Base-by-base conservation (phyloP, 2,113 vertebrate species). In the human region DNA sequence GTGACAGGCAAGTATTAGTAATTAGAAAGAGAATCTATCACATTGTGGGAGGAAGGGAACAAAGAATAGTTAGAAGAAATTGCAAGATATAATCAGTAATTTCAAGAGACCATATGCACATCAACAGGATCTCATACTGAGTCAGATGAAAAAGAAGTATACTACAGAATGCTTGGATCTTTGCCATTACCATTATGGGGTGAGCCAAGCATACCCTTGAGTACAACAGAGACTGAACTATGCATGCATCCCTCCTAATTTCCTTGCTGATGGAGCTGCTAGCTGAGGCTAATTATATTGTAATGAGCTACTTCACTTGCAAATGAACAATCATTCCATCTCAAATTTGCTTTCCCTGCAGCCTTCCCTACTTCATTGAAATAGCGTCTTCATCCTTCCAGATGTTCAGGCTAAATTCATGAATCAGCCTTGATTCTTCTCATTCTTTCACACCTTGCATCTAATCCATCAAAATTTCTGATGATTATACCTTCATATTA, bases 231-330 rank as follows among this genome's bases (percentile, higher is more conserved):
- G 75, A 87, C 35, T 18, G 70, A 96, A 88, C 55, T 38, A 3
- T 35, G 22, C 27, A 14, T n/a, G 55, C 23, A 55, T 80, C 87
- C 38, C 48, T 92, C 55, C 55, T 50, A 57, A 91, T 90, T 72
- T 96, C 35, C 75, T 85, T 88, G 45, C 35, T 91, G 43, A 83
- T 93, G 35, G 48, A 94, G 48, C 35, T 48, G 79, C 80, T 72
- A 89, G 64, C 50, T 73, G 64, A 35, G 57, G 23, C 48, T 94
- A 97, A 96, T 94, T 94, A 90, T 32, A 72, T 35, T 38, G 18
- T 87, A 91, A 96, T 81, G 38, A 97, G 89, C 84, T 95, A 95
- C 61, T 40, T 78, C 73, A 88, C 76, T 70, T 95, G 76, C 81
- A 94, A 89, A 94, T 76, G 72, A 72, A 78, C 75, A 76, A 93